These are phyloP conservation scores for Mesitornis unicolor DNA, from an alignment of 2,113 vertebrate genomes.

Conservation along the genomic window DNA sequence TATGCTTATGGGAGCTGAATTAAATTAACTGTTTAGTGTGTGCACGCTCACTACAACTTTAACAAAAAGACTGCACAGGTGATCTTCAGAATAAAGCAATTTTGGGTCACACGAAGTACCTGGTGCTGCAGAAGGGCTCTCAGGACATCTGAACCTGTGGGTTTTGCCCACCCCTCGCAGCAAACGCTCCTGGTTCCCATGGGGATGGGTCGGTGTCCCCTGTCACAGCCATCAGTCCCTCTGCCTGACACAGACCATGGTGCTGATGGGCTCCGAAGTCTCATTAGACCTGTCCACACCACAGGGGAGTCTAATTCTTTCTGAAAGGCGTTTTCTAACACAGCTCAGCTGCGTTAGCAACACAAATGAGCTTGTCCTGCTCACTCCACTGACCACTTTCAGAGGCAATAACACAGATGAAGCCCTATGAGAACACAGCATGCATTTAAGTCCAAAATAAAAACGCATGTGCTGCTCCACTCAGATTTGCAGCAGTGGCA, in stretches of 20 bases:
- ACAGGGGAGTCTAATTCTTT: conserved; percentile 20
- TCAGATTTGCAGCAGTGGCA: conserved; percentile 41
- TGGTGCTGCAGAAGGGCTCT: neutral
- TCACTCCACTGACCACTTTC: neutral
- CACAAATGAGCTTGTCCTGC: conserved; percentile 26
- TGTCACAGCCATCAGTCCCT: neutral
- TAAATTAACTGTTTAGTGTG: neutral
- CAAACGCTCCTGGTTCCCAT: neutral
- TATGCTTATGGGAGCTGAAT: neutral
- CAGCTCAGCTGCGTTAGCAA: conserved; percentile 2
- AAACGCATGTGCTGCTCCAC: neutral
- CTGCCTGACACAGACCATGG: neutral
- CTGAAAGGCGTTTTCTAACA: conserved; percentile 25
- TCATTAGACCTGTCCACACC: conserved; percentile 20
- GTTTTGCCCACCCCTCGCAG: neutral
- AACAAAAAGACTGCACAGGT: neutral
- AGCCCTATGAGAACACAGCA: neutral
- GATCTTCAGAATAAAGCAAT: neutral
- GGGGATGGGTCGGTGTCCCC: neutral
- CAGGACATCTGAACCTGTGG: neutral
- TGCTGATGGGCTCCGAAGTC: conserved; percentile 25
- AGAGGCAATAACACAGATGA: neutral
- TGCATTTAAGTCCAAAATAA: conserved; percentile 17
- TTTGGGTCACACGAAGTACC: neutral
- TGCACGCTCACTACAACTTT: neutral